Evolutionary conservation across 2,888 invertebrate species (phyloP).

Genomic region (Macropis europaea): DNA sequence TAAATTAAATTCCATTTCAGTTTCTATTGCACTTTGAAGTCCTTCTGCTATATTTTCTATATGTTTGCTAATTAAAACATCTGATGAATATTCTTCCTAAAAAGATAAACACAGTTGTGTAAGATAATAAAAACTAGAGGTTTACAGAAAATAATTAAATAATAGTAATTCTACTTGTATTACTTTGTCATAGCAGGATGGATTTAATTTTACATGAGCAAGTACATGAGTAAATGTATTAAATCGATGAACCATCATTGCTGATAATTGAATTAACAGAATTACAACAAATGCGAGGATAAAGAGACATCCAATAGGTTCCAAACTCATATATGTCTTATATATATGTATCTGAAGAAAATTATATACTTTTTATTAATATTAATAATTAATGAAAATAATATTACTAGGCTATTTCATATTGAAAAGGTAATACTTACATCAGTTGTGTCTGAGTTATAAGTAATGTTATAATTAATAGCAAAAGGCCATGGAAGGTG

Average conservation of each 20-base stretch:
- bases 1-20: constrained; percentile 25
- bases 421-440: constrained; percentile 65
- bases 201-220: constrained; percentile 94
- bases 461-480: constrained; percentile 80
- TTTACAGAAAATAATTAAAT: not conserved
- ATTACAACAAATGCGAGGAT: constrained; percentile 83
- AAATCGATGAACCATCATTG: constrained; percentile 85
- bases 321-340: constrained; percentile 81
- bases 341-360: constrained; percentile 74
- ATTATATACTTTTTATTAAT: not conserved
- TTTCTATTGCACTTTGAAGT: constrained; percentile 89
- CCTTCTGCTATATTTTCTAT: constrained; percentile 94
- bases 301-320: constrained; percentile 84
- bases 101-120: constrained; percentile 42
- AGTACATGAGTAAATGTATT: constrained; percentile 85
- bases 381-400: not conserved
- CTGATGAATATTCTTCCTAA: constrained; percentile 89
- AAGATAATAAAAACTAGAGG: not conserved
- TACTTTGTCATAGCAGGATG: constrained; percentile 86
- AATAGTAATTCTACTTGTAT: constrained; percentile 51
- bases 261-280: constrained; percentile 83
- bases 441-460: constrained; percentile 73
- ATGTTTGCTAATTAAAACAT: constrained; percentile 88
- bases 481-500: constrained; percentile 83
- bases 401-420: not conserved